Evolutionary conservation across 2,888 invertebrate genomes (phyloP).

Genomic region (Halocaridina rubra): DNA sequence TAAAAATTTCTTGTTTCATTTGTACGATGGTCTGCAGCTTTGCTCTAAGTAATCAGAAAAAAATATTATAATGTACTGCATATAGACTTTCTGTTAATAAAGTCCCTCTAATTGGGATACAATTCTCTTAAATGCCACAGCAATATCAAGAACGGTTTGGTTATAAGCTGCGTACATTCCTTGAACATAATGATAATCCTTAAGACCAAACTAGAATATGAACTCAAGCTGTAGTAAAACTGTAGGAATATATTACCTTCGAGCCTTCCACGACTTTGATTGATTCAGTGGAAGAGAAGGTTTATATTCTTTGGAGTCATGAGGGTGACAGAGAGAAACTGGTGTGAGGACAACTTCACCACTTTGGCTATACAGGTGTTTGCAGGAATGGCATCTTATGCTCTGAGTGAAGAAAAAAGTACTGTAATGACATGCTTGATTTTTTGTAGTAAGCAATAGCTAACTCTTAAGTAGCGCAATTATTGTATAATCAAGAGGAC

Average conservation of each 20-base stretch:
- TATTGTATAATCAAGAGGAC: neutral
- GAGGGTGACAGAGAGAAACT: neutral
- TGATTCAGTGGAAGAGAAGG: neutral
- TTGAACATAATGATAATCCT: no score
- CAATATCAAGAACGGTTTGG: no score
- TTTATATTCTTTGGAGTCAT: neutral
- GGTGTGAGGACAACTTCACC: slow-evolving; percentile 20
- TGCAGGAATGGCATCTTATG: slow-evolving; percentile 7
- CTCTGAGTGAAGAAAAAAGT: neutral
- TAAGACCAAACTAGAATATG: no score
- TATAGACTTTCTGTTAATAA: no score
- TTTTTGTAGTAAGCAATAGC: neutral
- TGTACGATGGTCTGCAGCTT: no score
- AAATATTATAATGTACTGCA: no score
- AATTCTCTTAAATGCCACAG: no score
- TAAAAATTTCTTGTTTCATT: no score
- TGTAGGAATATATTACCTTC: neutral
- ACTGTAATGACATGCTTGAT: neutral
- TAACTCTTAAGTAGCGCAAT: neutral
- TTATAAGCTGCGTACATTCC: no score
- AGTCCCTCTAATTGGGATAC: no score
- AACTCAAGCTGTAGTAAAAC: no score
- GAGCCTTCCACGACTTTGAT: neutral
- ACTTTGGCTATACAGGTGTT: slow-evolving; percentile 21
- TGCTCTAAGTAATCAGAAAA: no score